Evolutionary conservation across 2,113 vertebrate species (phyloP).

Genomic region (Gymnobelideus leadbeateri): DNA sequence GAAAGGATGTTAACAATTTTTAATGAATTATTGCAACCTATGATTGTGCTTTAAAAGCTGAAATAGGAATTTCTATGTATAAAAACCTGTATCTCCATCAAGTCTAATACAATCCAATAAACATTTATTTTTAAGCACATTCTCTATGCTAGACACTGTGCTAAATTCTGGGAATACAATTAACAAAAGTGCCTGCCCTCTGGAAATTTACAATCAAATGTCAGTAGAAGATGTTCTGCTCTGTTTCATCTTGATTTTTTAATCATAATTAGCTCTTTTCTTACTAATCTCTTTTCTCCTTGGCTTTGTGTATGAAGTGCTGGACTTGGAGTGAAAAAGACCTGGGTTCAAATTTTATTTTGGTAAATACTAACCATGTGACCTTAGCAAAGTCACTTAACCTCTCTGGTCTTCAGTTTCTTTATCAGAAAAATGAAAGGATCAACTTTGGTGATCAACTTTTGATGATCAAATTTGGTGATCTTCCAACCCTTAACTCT

Average conservation of each 20-base stretch:
- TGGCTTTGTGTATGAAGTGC: background rate
- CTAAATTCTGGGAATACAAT: background rate
- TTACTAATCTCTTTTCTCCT: background rate
- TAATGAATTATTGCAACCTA: background rate
- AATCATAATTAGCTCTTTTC: background rate
- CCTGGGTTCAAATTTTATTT: too few species aligned
- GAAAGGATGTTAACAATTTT: background rate
- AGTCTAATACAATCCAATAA: background rate
- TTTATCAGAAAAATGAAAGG: background rate
- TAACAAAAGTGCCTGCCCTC: background rate
- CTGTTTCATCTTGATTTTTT: background rate
- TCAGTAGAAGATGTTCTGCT: background rate
- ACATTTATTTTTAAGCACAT: background rate
- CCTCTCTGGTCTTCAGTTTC: background rate
- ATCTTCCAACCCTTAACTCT: background rate
- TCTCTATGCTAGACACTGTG: background rate
- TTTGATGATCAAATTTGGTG: background rate
- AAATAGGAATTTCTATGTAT: background rate
- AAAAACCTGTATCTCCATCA: background rate
- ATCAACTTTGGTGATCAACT: background rate
- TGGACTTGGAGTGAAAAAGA: background rate
- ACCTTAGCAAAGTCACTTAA: background rate
- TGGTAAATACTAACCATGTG: background rate
- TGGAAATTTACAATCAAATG: background rate
- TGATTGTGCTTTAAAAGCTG: background rate